Evolutionary conservation across 30 jellyfish, hydroid and myxozoan species (phyloP), one percentile per base, ranked within the genome.

Genomic region (Sanderia malayensis): DNA sequence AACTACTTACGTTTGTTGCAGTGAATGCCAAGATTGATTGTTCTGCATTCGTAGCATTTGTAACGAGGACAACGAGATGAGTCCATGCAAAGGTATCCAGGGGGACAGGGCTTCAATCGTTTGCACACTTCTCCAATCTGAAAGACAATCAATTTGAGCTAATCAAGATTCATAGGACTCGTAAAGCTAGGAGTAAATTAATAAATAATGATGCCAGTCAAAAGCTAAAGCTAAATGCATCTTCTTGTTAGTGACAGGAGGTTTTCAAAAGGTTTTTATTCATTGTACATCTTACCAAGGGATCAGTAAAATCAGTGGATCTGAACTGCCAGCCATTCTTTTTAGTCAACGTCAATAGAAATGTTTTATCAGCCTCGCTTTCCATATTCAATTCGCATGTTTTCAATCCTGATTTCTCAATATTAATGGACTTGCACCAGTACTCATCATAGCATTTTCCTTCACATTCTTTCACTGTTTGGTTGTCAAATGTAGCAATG

Each of bases 301-400:
- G 23, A 9, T 49, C 64, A 19, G 23, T 49, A 18, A 4, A 49
- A 19, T 19, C 27, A 49, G 64, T 49, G 6, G 64, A 49, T 19
- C 3, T 49, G 24, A 49, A 49, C 27, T 15, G 23, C 64, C 64
- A 49, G 27, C 64, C 64, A 4, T 15, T 49, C 27, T 19, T 49
- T 49, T 11, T 2, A 4, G 64, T 49, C 64, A 49, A 15, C 23
- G 64, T 49, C 18, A 4, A 7, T 9, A 2, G 6, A 19, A 4
- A 11, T 9, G 27, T 19, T 24, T 49, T 49, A 19, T 49, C 64
- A 49, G 64, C 64, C 64, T 49, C 64, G 64, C 27, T 49, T 49
- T 15, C 64, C 7, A 11, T 49, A 24, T 49, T 49, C 64, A 49
- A 19, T 49, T 49, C 64, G 27, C 64, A 49, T 49, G 23, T 49